Conservation (phyloP, 2,888 invertebrate genomes). For the Ennomos quercinarius region DNA sequence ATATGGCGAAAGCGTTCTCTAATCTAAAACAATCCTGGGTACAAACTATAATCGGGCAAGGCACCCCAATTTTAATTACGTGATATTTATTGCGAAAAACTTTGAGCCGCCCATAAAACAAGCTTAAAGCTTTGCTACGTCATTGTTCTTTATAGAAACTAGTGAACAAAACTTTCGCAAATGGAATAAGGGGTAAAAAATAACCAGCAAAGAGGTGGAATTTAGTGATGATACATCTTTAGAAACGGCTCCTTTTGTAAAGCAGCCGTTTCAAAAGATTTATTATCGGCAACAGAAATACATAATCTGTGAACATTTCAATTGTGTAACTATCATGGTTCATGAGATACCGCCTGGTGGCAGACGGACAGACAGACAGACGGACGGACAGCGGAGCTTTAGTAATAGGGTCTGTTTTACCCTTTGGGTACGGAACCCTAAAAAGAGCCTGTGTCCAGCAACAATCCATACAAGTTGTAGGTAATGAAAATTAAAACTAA, state of each 20-base stretch:
- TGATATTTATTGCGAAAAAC: conserved; percentile 41
- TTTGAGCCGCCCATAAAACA: conserved; percentile 36
- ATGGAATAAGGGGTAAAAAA: not conserved
- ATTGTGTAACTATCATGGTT: no score
- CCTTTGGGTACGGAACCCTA: no score
- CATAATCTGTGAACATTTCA: no score
- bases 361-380: no score
- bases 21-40: conserved; percentile 34
- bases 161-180: conserved; percentile 2
- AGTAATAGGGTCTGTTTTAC: no score
- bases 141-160: conserved; percentile 12
- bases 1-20: conserved; percentile 28
- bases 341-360: no score
- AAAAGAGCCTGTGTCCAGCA: no score
- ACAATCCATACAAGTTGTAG: no score
- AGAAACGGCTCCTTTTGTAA: not conserved
- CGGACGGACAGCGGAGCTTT: no score
- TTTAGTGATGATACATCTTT: not conserved
- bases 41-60: conserved; percentile 34
- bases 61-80: conserved; percentile 41
- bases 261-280: no score
- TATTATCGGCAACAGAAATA: no score
- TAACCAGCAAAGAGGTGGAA: not conserved
- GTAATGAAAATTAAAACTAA: no score
- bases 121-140: conserved; percentile 13